A percentile compares a stretch with the other conserved stretches of the same genome.
Evolutionary conservation across 2,113 vertebrate genomes (phyloP).

Genomic region (Dasyprocta punctata): DNA sequence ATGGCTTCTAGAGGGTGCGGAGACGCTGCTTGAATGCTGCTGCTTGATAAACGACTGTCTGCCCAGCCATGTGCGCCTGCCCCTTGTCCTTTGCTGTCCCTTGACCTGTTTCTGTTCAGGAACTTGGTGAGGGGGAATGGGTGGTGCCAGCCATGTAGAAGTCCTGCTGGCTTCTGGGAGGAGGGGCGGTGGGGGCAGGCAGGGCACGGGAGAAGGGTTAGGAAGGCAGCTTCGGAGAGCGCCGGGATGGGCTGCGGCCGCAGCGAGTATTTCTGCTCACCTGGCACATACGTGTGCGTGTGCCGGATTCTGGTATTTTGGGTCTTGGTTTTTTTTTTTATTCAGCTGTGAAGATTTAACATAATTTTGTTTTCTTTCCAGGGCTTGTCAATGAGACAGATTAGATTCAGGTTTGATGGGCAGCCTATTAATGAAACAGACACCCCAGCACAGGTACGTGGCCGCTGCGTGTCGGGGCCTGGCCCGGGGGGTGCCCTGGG

Average conservation of each 20-base stretch:
- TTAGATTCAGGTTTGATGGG: conserved; percentile 96
- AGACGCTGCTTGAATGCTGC: fast-evolving
- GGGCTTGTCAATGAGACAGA: conserved; percentile 95
- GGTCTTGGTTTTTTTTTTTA: background rate
- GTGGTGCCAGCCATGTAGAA: background rate
- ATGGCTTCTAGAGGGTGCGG: background rate
- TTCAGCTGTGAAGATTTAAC: background rate
- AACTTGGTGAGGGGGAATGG: background rate
- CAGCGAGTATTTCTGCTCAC: fast-evolving
- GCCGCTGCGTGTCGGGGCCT: fast-evolving
- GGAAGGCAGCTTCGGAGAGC: background rate
- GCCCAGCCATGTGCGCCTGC: too few relatives aligned
- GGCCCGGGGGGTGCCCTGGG: fast-evolving
- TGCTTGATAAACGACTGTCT: background rate
- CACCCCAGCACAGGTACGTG: conserved; percentile 95
- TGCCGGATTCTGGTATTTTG: background rate
- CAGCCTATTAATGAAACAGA: conserved; percentile 95
- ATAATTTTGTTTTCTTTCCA: conserved; percentile 72
- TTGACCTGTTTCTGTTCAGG: background rate
- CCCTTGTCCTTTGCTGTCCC: background rate
- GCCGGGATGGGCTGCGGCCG: background rate
- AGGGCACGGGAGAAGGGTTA: fast-evolving
- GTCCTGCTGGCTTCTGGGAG: background rate
- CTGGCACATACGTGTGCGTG: fast-evolving
- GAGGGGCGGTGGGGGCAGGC: background rate